Base-by-base conservation (phyloP, 2,888 invertebrate species). In the Maniola hyperantus region DNA sequence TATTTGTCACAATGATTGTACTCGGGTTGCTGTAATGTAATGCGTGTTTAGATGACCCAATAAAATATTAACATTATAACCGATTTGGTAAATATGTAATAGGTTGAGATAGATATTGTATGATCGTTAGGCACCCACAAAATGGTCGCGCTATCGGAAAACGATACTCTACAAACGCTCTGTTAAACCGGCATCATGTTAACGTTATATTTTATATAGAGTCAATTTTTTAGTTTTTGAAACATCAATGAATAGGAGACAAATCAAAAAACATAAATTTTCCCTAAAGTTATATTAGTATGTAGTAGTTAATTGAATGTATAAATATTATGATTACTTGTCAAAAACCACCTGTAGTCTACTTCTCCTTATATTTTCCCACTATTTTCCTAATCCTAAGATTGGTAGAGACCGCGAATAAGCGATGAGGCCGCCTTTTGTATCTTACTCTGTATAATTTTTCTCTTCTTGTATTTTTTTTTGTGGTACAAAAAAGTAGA, bases 141-240 rank as follows among this genome's bases (percentile, higher is more conserved):
- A 39, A 57, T 42, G 57, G 42, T 20, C 18, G 57, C 42, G 42
- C 18, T 57, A 57, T 57, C 13, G 57, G 57, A 57, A 57, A 57
- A 57, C 57, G 39, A 57, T 57, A 42, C 39, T 57, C 57, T 11
- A n/a, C 57, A 6, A 42, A 42, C 42, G 57, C 42, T 57, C 57
- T 42, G 57, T 57, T 57, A 20, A 57, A 57, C 42, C 13, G 57
- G 20, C 42, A 42, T 57, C 57, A 57, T 57, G 42, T 42, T 57
- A 42, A 20, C 42, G 20, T 57, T 57, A 57, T 20, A 4, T 39
- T 57, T 57, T 42, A 39, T 42, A 39, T 42, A 13, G 13, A 10
- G 18, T 11, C 20, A n/a, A 13, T 42, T 55, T 18, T 39, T 55
- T 55, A 34, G 18, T 18, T 20, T 42, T 57, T 26, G 50, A 6